Evolutionary conservation across 2,797 vertebrate genomes (phyloP), one percentile per base, ranked within the genome.

Genomic region (Anas georgica): DNA sequence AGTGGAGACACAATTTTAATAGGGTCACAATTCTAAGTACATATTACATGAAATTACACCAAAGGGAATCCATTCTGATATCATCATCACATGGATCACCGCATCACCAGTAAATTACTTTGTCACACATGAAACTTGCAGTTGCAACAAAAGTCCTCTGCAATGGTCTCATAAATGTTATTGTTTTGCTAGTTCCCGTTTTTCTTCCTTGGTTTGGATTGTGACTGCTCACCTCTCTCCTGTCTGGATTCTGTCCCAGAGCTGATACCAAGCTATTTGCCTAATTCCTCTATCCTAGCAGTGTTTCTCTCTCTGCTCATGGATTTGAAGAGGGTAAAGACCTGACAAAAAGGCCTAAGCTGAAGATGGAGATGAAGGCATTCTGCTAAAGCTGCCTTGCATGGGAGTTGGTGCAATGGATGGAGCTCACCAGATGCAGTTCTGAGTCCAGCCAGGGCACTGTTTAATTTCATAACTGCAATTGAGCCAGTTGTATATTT

Each of bases 21-120:
- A 22, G 17, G 29, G 48, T 52, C 35, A 26, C 0, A 0, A n/a
- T 59, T 84, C 74, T 59, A n/a, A 56, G 35, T 12, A 12, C 6
- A 17, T 6, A 17, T 3, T 12, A 2, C 17, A 26, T 17, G 54
- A 79, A 76, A 78, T 35, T 13, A 50, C 21, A 45, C 10, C 21
- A 37, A 13, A 68, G 12, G 23, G 26, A 56, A 28, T 8, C 63
- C 39, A 69, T 72, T 26, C 29, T 66, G 31, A 5, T 43, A 13
- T 17, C 39, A 46, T 62, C 37, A 28, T 25, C 48, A 50, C 23
- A 25, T 50, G 48, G 48, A 50, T 50, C 48, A 48, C 48, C 1
- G 13, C 48, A 50, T 50, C 43, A 74, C 25, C 9, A 28, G 26
- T 10, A 25, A 70, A 7, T 50, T 64, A 74, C 35, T 1, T 1